phyloP scores from a whole-genome alignment of 2,113 vertebrate species.

The Bubo blakistoni region DNA sequence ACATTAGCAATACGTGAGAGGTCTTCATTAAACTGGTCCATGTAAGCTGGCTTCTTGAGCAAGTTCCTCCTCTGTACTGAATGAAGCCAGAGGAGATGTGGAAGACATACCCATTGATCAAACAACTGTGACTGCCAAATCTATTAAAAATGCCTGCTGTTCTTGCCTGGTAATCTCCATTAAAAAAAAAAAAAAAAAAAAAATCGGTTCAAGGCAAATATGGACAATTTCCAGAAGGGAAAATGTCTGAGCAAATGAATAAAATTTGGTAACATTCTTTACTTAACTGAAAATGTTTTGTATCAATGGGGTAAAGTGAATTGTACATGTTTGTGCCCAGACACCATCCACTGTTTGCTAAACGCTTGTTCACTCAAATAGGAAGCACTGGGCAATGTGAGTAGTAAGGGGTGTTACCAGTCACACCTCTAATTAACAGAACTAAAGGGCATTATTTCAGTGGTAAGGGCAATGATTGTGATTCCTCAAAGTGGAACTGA shows the following conservation, averaged over 20 bases:
- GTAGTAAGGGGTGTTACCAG: background rate
- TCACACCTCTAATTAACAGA: constrained; percentile 5
- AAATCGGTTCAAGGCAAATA: background rate
- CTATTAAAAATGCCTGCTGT: background rate
- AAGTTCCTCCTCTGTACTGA: background rate
- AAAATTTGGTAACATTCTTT: background rate
- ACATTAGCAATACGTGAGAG: background rate
- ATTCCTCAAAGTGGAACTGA: constrained; percentile 33
- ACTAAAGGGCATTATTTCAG: constrained; percentile 1
- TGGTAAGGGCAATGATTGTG: background rate
- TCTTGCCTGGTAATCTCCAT: background rate
- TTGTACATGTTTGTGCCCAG: background rate
- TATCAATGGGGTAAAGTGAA: background rate
- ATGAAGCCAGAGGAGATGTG: background rate
- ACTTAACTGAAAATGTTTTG: background rate
- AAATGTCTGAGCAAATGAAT: background rate
- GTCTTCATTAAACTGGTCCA: background rate
- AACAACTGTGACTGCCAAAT: background rate
- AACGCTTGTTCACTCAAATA: background rate
- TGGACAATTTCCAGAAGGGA: background rate
- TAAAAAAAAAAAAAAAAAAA: background rate
- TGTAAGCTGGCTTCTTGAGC: background rate
- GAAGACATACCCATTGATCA: background rate
- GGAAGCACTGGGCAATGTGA: background rate
- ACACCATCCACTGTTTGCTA: background rate